These are phyloP conservation scores for Sphinx pinastri DNA, from an alignment of 2,888 invertebrate species.

Conservation along the genomic window DNA sequence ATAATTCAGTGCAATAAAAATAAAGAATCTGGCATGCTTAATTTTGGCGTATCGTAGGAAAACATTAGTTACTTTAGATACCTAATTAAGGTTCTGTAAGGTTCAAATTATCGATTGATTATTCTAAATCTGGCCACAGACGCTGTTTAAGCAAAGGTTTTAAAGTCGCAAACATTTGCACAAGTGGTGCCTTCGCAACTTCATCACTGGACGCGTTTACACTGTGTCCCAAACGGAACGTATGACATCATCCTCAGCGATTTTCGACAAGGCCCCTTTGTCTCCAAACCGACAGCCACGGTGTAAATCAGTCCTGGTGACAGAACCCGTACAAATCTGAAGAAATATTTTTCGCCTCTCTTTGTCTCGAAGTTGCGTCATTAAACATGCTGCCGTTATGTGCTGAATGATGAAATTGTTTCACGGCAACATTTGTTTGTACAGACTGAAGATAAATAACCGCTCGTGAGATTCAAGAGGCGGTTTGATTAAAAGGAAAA, in stretches of 20 bases:
- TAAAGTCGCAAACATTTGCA: slow-evolving; percentile 19
- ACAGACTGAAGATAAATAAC: slow-evolving; percentile 68
- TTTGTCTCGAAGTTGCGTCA: slow-evolving; percentile 56
- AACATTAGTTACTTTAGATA: background rate
- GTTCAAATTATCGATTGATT: background rate
- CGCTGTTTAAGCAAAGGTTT: slow-evolving; percentile 7
- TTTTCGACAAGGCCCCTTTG: slow-evolving; percentile 75
- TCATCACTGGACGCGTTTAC: slow-evolving; percentile 17
- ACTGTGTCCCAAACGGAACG: slow-evolving; percentile 33
- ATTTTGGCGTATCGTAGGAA: background rate
- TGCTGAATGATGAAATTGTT: slow-evolving; percentile 74
- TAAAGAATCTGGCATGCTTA: background rate
- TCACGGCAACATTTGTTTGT: slow-evolving; percentile 73
- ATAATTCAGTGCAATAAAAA: no score
- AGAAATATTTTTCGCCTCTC: slow-evolving; percentile 64
- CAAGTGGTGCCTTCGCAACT: slow-evolving; percentile 17
- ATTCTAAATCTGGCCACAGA: background rate
- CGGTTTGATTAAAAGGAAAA: slow-evolving; percentile 56
- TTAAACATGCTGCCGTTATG: slow-evolving; percentile 55
- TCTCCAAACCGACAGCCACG: slow-evolving; percentile 70
- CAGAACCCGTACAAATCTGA: slow-evolving; percentile 69
- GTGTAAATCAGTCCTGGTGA: slow-evolving; percentile 75
- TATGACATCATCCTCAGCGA: slow-evolving; percentile 75
- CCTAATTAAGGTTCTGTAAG: background rate
- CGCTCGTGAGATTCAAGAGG: slow-evolving; percentile 57